These are phyloP conservation scores for Enoplosus armatus DNA, from an alignment of 2,797 vertebrate genomes.

Conservation along the genomic window DNA sequence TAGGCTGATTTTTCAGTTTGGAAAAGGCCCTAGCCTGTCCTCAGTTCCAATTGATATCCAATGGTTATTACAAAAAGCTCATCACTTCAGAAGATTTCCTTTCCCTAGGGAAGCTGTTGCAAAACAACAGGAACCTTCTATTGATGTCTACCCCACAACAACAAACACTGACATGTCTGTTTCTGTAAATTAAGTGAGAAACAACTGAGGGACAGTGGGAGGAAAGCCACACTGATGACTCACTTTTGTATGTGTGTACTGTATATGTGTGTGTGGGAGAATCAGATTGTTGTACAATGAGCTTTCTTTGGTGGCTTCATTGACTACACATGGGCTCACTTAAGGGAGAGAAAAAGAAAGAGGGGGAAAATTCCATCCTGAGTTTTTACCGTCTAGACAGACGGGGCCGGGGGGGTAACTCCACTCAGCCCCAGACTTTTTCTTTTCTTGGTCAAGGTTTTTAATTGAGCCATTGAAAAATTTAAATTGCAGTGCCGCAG, in stretches of 20 bases:
- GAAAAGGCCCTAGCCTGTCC: slow-evolving; percentile 62
- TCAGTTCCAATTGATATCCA: slow-evolving; percentile 68
- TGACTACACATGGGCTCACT: slow-evolving; percentile 87
- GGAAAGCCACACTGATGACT: slow-evolving; percentile 77
- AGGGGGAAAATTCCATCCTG: slow-evolving; percentile 84
- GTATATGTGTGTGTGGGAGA: slow-evolving; percentile 68
- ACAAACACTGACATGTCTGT: slow-evolving; percentile 69
- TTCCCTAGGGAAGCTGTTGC: slow-evolving; percentile 53
- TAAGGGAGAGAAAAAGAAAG: slow-evolving; percentile 67
- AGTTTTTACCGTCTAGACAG: slow-evolving; percentile 85
- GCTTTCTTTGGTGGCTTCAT: slow-evolving; percentile 85
- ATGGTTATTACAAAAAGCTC: slow-evolving; percentile 55
- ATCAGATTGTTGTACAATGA: slow-evolving; percentile 79
- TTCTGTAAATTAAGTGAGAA: slow-evolving; percentile 82
- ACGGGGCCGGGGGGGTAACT: slow-evolving; percentile 73
- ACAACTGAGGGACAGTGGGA: slow-evolving; percentile 63
- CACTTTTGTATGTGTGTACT: slow-evolving; percentile 68
- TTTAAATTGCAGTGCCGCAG: slow-evolving; percentile 77
- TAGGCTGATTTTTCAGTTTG: slow-evolving; percentile 21
- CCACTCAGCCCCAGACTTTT: slow-evolving; percentile 62
- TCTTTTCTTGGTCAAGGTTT: slow-evolving; percentile 65
- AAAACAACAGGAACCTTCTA: slow-evolving; percentile 73
- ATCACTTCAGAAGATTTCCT: slow-evolving; percentile 61
- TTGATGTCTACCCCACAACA: slow-evolving; percentile 55
- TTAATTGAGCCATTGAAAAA: slow-evolving; percentile 85